Evolutionary conservation across 1,140 invertebrate species (phyloP).

Genomic region (Pseudoatta argentina): DNA sequence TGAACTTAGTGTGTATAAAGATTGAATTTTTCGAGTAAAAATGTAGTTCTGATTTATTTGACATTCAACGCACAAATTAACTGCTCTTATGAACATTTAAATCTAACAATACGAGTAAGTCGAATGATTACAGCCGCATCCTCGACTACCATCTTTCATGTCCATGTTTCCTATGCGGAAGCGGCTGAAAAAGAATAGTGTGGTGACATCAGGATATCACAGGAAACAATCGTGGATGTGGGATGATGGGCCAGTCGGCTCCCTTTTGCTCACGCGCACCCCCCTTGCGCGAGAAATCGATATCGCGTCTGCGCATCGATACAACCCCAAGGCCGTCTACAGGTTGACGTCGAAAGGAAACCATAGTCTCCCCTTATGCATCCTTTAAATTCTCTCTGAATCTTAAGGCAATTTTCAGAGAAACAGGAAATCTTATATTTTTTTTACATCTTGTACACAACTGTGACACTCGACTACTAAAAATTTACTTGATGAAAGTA

Average conservation of each 20-base stretch:
- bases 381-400: constrained; percentile 8
- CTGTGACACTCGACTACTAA: neutral
- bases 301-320: constrained; percentile 75
- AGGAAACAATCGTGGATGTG: constrained; percentile 55
- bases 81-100: neutral
- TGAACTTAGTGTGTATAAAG: neutral
- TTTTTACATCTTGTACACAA: neutral
- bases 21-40: neutral
- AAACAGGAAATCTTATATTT: neutral
- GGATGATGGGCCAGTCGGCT: constrained; percentile 42
- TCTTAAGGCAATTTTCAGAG: neutral
- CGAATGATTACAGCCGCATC: no score
- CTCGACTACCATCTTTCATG: neutral
- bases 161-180: neutral
- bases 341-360: constrained; percentile 58
- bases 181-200: constrained; percentile 10
- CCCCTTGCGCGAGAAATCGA: constrained; percentile 74
- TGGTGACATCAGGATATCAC: constrained; percentile 31
- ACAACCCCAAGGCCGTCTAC: constrained; percentile 39
- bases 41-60: neutral
- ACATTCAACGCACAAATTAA: neutral
- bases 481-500: neutral
- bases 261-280: constrained; percentile 42
- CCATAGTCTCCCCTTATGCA: constrained; percentile 23
- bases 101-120: no score